Evolutionary conservation across 2,888 invertebrate genomes (phyloP), one percentile per base, ranked within the genome.

Genomic region (Meteorus cinctellus): DNA sequence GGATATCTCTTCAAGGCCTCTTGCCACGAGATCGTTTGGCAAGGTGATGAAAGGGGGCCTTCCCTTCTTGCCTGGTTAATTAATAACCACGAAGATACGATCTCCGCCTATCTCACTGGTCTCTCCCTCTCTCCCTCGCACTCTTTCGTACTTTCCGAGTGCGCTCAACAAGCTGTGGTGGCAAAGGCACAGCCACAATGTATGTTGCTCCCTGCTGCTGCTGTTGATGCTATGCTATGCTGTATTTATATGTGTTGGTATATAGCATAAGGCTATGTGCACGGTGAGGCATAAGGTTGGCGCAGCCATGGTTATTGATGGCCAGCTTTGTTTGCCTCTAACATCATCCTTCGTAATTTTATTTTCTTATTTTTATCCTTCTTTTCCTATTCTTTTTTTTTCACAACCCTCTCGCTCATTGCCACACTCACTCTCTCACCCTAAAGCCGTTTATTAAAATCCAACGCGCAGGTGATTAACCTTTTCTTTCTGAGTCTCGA

Each of bases 51-150:
- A 88, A 88, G 86, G 84, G 83, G 88, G 88, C 86, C 86, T 88
- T 87, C 86, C 87, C 87, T 86, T 86, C 86, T 84, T 84, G 85
- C 84, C 86, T 55, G 85, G 86, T 88, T 88, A 88, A 88, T 88
- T 88, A 88, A 88, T 88, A 88, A 88, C 88, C 87, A 85, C 84
- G 84, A 82, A 88, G 88, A 88, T 88, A 88, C 84, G 84, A 88
- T 88, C 88, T 88, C 88, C 88, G 88, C 88, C 88, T 88, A 87
- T 88, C 86, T 86, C 82, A 79, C 85, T 83, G 55, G 81, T 86
- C 84, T 55, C 19, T 55, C 19, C 6, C 6, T 8, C 55, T 55
- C n/a, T 19, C 41, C 41, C 41, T 41, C 41, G 41, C 41, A 41
- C 41, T 41, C 41, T 41, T 41, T 41, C 41, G 8, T 41, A 41